Evolutionary conservation across 2,888 invertebrate genomes (phyloP), one percentile per base, ranked within the genome.

Genomic region (Caenorhabditis macrosperma): DNA sequence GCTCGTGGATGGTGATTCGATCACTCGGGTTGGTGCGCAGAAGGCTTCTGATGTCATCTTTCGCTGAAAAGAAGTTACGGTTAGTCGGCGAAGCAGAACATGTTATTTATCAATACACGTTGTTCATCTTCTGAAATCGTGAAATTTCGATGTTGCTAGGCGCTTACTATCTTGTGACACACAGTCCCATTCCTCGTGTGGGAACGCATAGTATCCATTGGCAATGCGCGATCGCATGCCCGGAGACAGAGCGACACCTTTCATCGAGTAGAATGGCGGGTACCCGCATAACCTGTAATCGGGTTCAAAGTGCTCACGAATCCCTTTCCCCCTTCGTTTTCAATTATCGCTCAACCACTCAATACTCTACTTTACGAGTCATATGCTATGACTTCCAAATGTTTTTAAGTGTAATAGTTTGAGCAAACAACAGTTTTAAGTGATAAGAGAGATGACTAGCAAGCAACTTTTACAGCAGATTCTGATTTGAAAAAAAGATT

Each of bases 191-290:
- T 97, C 96, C 0, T 96, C 95, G 90, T 95, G 94, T 0, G 98
- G 98, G 91, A 99, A 99, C 89, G 96, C 96, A 91, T 96, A 99
- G 91, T 97, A 96, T 0, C 98, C 99, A 57, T 95, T 94, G 86
- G 97, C 93, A 89, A 97, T 97, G 78, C 96, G 92, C 91, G 95
- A 96, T 91, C 97, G 97, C 98, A 99, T 99, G 5, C 99, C 98
- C 0, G 98, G 98, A 1, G 97, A 97, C 91, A 99, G 97, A 41
- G 98, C 96, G 67, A 96, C 93, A 0, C 98, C 98, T 88, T 97
- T 95, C 92, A 96, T 96, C 90, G 97, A 97, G 92, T 97, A 99
- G 92, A 99, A 99, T 0, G 99, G 98, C 17, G 99, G 99, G 92
- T 97, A 99, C 0, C 98, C 98, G 91, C 98, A 98, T 82, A 99